Percentiles rank a stretch among this genome's conserved stretches.
Conservation (phyloP, 2,797 vertebrate genomes). For the Xenentodon cancila region DNA sequence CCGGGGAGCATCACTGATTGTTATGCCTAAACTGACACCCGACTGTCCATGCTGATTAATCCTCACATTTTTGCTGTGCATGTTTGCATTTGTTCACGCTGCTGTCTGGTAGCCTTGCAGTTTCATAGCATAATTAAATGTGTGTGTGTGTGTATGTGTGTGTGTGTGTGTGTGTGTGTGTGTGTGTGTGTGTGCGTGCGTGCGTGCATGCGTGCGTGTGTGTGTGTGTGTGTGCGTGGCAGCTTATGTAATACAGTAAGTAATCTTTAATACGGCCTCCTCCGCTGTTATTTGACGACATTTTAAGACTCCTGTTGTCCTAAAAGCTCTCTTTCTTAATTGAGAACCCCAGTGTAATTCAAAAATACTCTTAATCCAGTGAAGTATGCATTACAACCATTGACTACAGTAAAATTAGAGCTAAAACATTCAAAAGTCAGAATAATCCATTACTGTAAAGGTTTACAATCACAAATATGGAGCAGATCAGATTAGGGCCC, state of each 20-base stretch:
- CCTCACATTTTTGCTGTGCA: conserved; percentile 13
- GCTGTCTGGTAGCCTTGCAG: conserved; percentile 8
- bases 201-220: conserved; percentile 8
- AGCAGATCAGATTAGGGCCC: conserved; percentile 51
- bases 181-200: conserved; percentile 5
- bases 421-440: background rate
- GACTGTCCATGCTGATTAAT: conserved; percentile 35
- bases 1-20: conserved; percentile 32
- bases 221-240: conserved; percentile 6
- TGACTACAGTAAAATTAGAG: background rate
- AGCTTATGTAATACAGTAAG: conserved; percentile 31
- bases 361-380: conserved; percentile 50
- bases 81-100: conserved; percentile 15
- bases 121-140: conserved; percentile 33
- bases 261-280: conserved; percentile 45
- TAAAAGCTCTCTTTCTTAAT: conserved; percentile 47
- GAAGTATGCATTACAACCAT: conserved; percentile 15
- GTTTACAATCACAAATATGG: conserved; percentile 40
- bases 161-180: conserved; percentile 10
- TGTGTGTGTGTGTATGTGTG: conserved; percentile 3
- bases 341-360: conserved; percentile 44
- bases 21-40: conserved; percentile 49
- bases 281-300: conserved; percentile 43
- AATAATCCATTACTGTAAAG: conserved; percentile 38
- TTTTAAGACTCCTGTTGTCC: conserved; percentile 16